Evolutionary conservation across 2,888 invertebrate species (phyloP), one percentile per base, ranked within the genome.

Genomic region (Allophyes oxyacanthae): DNA sequence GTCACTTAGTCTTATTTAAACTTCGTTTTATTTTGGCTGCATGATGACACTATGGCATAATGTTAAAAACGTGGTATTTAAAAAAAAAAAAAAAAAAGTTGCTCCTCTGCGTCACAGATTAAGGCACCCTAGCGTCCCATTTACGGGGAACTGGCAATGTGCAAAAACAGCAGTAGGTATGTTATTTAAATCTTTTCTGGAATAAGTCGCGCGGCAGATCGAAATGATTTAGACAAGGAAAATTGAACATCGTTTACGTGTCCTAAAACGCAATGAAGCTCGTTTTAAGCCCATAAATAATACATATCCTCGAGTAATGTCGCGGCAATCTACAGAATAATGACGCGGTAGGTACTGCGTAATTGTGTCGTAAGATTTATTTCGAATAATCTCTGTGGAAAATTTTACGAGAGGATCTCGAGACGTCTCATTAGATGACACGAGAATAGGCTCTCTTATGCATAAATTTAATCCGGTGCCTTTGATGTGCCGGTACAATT

Each of bases 401-500:
- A 64, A 64, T 55, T 55, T 10, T 42, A 36, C 20, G 45, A 20
- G 33, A 44, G 43, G 56, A 62, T 50, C 34, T 54, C 43, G 53
- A 56, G 51, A 46, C 40, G 42, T 55, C 55, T 72, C 66, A 68
- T 72, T 72, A 74, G 38, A 62, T 49, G 62, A 38, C 63, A 68
- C 54, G 58, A 62, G 67, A 58, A 61, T 66, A 76, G 33, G 33
- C 54, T 63, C 62, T 65, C 57, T 67, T 68, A 58, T 72, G 73
- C 76, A 76, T 79, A 72, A 77, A 76, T 77, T 75, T 72, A 71
- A 72, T 73, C 75, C 71, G 60, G 45, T 51, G 54, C 68, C 76
- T 82, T 80, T 83, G 77, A 81, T 75, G 67, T 69, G 55, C 40
- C 42, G 41, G 66, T 64, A 70, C 52, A 64, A 64, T 67, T 64